These are phyloP conservation scores for Leguminivora glycinivorella DNA, from an alignment of 1,140 invertebrate species.

Conservation along the genomic window DNA sequence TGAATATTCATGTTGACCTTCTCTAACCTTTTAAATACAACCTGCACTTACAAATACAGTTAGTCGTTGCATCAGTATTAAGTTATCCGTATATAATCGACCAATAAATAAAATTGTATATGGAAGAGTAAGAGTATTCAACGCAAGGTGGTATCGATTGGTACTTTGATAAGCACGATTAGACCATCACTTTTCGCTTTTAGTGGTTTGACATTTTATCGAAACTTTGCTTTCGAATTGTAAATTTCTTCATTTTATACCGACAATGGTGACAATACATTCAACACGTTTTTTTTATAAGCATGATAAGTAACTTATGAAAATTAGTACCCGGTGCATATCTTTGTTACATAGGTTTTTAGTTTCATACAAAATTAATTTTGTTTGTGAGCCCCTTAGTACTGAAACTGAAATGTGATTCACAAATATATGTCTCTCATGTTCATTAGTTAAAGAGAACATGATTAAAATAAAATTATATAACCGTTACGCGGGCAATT, in stretches of 20 bases:
- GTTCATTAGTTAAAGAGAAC: not conserved
- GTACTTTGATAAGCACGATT: not conserved
- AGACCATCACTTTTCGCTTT: not conserved
- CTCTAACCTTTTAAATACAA: slow-evolving; percentile 12
- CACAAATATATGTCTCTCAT: not conserved
- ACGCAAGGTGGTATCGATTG: not conserved
- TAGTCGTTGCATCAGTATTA: not conserved
- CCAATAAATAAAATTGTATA: not conserved
- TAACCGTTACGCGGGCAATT: slow-evolving; percentile 36
- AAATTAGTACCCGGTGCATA: not conserved
- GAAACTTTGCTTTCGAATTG: not conserved
- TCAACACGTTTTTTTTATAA: too few relatives aligned
- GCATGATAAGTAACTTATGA: too few relatives aligned
- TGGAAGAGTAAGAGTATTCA: not conserved
- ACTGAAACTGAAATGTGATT: not conserved
- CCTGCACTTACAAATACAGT: slow-evolving; percentile 5
- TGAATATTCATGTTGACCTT: not conserved
- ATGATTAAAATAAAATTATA: slow-evolving; percentile 20
- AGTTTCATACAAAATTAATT: not conserved
- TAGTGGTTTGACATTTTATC: not conserved
- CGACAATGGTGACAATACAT: too few relatives aligned
- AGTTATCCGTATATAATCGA: not conserved
- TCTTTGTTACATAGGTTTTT: not conserved
- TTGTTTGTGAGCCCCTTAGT: not conserved
- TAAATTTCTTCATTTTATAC: too few relatives aligned